phyloP scores from a whole-genome alignment of 1,140 invertebrate genomes.

The Mya arenaria region DNA sequence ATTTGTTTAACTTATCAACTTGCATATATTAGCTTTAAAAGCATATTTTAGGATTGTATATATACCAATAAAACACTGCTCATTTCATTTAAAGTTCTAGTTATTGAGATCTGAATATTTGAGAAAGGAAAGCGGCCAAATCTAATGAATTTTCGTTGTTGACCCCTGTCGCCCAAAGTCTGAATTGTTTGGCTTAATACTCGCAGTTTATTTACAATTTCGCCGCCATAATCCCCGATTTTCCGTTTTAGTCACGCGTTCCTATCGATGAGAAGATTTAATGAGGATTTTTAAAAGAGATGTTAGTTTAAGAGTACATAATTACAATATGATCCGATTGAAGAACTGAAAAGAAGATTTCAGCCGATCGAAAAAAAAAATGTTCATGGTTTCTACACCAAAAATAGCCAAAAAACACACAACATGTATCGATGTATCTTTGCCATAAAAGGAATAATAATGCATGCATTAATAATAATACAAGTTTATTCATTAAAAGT shows the following conservation, averaged over 20 bases:
- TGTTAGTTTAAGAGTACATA: slow-evolving; percentile 41
- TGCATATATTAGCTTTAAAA: neutral
- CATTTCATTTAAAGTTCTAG: slow-evolving; percentile 17
- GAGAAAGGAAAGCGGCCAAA: slow-evolving; percentile 1
- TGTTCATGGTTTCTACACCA: too few species aligned
- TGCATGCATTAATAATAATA: too few species aligned
- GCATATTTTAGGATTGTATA: slow-evolving; percentile 21
- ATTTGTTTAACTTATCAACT: slow-evolving; percentile 33
- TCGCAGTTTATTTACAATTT: slow-evolving; percentile 42
- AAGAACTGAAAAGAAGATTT: too few species aligned
- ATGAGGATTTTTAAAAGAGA: slow-evolving; percentile 52
- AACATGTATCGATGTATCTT: too few species aligned
- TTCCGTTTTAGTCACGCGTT: slow-evolving; percentile 17
- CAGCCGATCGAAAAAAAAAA: too few species aligned
- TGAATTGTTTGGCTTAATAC: slow-evolving; percentile 37
- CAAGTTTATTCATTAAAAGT: too few species aligned
- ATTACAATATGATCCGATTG: too few species aligned
- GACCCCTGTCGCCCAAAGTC: slow-evolving; percentile 17
- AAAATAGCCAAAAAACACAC: too few species aligned
- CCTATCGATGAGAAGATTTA: slow-evolving; percentile 40
- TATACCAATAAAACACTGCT: slow-evolving; percentile 24
- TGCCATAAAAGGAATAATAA: too few species aligned
- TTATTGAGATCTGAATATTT: slow-evolving; percentile 40
- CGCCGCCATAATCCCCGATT: slow-evolving; percentile 13
- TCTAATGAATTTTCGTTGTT: slow-evolving; percentile 41